These are phyloP conservation scores for Galago senegalensis DNA, from an alignment of 2,797 vertebrate genomes.

Conservation along the genomic window DNA sequence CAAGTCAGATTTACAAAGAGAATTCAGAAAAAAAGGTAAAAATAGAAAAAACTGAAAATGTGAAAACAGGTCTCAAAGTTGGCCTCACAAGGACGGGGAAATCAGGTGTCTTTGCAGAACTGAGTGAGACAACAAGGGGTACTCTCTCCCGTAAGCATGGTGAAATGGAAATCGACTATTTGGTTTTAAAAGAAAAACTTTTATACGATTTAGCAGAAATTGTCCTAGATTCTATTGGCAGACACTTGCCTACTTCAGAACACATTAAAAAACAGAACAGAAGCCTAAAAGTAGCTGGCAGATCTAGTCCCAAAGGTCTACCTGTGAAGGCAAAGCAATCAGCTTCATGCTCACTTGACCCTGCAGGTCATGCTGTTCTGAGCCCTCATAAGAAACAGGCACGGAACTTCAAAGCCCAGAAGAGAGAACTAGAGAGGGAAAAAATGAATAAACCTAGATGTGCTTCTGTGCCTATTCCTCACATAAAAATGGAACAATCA, in stretches of 20 bases:
- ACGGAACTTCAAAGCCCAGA: neutral
- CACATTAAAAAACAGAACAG: neutral
- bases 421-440: neutral
- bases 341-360: neutral
- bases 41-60: neutral
- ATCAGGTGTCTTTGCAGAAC: neutral
- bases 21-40: neutral
- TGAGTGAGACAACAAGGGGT: neutral
- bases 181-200: conserved; percentile 1
- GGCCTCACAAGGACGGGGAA: neutral
- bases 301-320: neutral
- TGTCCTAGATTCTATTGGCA: neutral
- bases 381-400: neutral
- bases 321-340: neutral
- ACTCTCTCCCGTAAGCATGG: neutral
- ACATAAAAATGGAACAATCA: neutral
- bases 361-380: neutral
- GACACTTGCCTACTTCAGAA: neutral
- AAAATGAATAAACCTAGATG: neutral
- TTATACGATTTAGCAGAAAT: neutral
- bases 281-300: neutral
- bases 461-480: neutral
- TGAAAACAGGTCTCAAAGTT: neutral
- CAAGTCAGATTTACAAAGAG: neutral
- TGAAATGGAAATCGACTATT: neutral